phyloP scores from a whole-genome alignment of 2,113 vertebrate species.

The rabbit (Oryctolagus cuniculus) region mOryCun1.1 NC_091443.1:70896501-70897000 shows the following conservation, averaged over 20 bases:
- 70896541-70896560: too few relatives aligned
- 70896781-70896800: neutral
- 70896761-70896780: neutral
- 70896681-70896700: neutral
- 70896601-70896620: too few relatives aligned
- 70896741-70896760: conserved; percentile 18
- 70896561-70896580: too few relatives aligned
- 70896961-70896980: neutral
- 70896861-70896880: neutral
- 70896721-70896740: neutral
- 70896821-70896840: neutral
- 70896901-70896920: neutral
- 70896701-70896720: neutral
- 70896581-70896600: too few relatives aligned
- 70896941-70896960: neutral
- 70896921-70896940: neutral
- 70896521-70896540: too few relatives aligned
- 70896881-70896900: neutral
- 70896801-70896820: neutral
- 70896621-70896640: neutral
- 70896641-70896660: neutral
- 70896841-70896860: too few relatives aligned
- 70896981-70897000: neutral
- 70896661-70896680: neutral
- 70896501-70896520: neutral